Conservation (phyloP, 2,888 invertebrate genomes). For the Pollenia griseotomentosa region DNA sequence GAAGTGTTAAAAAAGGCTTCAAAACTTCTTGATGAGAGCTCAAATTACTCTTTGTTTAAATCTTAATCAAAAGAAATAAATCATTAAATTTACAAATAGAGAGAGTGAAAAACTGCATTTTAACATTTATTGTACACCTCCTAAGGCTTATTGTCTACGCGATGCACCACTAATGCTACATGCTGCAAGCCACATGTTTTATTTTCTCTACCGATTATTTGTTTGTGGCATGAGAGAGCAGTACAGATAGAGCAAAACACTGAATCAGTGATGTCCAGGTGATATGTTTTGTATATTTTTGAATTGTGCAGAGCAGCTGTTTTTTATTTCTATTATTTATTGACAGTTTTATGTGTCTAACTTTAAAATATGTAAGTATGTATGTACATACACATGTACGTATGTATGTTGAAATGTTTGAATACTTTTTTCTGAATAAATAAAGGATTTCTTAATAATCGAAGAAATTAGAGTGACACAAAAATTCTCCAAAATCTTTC, state of each 20-base stretch:
- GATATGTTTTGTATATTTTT: slow-evolving; percentile 40
- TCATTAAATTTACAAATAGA: slow-evolving; percentile 52
- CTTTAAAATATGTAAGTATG: background rate
- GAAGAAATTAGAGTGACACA: too few relatives aligned
- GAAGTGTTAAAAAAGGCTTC: slow-evolving; percentile 37
- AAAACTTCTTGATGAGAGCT: slow-evolving; percentile 39
- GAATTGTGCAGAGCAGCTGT: slow-evolving; percentile 49
- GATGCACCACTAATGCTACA: slow-evolving; percentile 55
- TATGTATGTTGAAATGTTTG: too few relatives aligned
- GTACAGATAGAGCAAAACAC: slow-evolving; percentile 12
- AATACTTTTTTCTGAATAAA: too few relatives aligned
- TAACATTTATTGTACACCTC: slow-evolving; percentile 63
- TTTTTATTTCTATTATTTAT: slow-evolving; percentile 37
- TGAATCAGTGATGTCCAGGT: slow-evolving; percentile 51
- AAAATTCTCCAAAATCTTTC: too few relatives aligned
- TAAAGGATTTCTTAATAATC: background rate
- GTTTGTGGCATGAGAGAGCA: background rate
- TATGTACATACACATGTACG: too few relatives aligned
- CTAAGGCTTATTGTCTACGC: slow-evolving; percentile 58
- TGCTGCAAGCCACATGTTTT: slow-evolving; percentile 44
- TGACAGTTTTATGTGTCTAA: slow-evolving; percentile 31
- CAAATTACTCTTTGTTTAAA: slow-evolving; percentile 53
- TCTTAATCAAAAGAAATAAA: slow-evolving; percentile 59
- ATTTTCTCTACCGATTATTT: slow-evolving; percentile 24
- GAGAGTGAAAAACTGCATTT: slow-evolving; percentile 12